These are phyloP conservation scores for Hyperoodon ampullatus DNA, from an alignment of 2,113 vertebrate genomes.

Conservation along the genomic window DNA sequence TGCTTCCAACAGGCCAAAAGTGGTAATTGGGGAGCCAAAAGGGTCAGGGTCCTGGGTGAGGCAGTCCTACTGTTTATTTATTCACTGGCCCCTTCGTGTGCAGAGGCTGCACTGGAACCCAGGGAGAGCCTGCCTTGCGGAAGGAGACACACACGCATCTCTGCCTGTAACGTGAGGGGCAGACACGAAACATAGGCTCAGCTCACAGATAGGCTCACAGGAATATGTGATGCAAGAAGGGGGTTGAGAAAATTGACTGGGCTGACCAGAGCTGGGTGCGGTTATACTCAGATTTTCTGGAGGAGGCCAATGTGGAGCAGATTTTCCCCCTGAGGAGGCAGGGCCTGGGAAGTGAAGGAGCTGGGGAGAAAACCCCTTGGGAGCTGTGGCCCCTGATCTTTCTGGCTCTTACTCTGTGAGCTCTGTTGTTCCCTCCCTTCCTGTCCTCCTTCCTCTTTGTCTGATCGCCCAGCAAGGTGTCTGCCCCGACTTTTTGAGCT, in stretches of 20 bases:
- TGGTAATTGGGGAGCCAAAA: neutral
- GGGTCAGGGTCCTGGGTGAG: slow-evolving; percentile 54
- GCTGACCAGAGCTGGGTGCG: slow-evolving; percentile 58
- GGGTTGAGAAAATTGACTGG: slow-evolving; percentile 56
- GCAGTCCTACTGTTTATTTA: slow-evolving; percentile 45
- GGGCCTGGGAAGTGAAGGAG: slow-evolving; percentile 56
- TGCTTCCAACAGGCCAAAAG: neutral
- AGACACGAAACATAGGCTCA: slow-evolving; percentile 51
- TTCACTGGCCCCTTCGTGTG: slow-evolving; percentile 58
- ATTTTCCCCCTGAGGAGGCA: slow-evolving; percentile 49
- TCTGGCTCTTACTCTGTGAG: slow-evolving; percentile 52
- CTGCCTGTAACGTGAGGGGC: slow-evolving; percentile 49
- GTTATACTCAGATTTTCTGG: slow-evolving; percentile 60
- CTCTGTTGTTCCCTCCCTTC: neutral
- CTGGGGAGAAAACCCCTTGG: slow-evolving; percentile 45
- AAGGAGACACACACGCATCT: slow-evolving; percentile 50
- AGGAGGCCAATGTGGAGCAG: slow-evolving; percentile 64
- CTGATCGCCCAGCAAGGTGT: slow-evolving; percentile 29
- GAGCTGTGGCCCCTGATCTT: slow-evolving; percentile 41
- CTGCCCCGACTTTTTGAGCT: slow-evolving; percentile 18
- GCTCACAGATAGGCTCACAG: slow-evolving; percentile 63
- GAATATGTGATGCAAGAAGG: slow-evolving; percentile 58
- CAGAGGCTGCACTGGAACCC: slow-evolving; percentile 54
- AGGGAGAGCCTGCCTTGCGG: slow-evolving; percentile 55
- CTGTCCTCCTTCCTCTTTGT: slow-evolving; percentile 24